Base-by-base conservation (phyloP, 2,888 invertebrate species). In the Clistopyga incitator region DNA sequence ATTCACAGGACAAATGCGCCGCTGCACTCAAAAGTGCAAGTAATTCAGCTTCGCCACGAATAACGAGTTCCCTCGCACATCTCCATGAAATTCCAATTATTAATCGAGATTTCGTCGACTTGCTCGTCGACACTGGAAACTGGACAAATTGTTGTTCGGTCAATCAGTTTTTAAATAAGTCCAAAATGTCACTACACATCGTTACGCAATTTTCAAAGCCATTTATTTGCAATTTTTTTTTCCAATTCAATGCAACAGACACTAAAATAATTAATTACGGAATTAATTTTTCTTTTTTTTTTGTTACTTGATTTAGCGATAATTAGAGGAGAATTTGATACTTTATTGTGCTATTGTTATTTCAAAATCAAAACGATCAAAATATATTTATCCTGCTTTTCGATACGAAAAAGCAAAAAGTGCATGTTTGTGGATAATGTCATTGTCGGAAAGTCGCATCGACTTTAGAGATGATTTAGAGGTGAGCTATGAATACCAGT, bases 61-160 rank as follows among this genome's bases (percentile, higher is more conserved):
- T 59, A 25, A 72, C 25, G 11, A 59, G 20, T 25, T 42, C 71
- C 71, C 71, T 71, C 56, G 42, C 23, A 38, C 11, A 59, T 59
- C 59, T 15, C 20, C 56, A 59, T 72, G 15, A 20, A 52, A 70
- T 59, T 72, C 25, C 59, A 72, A 72, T 72, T 59, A 72, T 59
- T 23, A 56, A 72, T 45, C n/a, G 38, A 34, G 50, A 47, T 50
- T 10, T 70, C 15, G 34, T 34, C 38, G 38, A 38, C 38, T 38
- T 10, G 38, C 10, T 10, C 10, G 10, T 38, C 10, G 23, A 13
- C 13, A 56, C 13, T 23, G 13, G 1, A 3, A 25, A 25, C 25
- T 15, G 25, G 3, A 13, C n/a, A 23, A 15, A 54, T 54, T 3
- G 23, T 56, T 56, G 13, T 56, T n/a, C 4, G 15, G 15, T 25